Percentiles rank a stretch among this genome's conserved stretches.
Evolutionary conservation across 1,140 invertebrate genomes (phyloP).

Genomic region (Chlorops oryzae): DNA sequence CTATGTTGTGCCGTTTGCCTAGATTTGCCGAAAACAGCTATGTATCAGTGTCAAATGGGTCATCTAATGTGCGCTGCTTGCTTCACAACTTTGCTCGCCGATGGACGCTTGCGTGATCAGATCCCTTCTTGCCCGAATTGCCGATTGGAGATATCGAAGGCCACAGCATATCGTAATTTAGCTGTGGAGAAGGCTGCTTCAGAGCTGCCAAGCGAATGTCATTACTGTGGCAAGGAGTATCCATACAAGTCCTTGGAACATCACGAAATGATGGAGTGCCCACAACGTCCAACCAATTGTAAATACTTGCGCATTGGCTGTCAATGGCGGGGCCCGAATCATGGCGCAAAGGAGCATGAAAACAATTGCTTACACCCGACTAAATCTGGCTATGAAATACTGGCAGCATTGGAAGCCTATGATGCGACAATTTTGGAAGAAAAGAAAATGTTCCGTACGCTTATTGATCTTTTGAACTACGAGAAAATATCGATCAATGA

Average conservation of each 20-base stretch:
- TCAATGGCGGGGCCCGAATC: constrained; percentile 81
- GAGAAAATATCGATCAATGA: constrained; percentile 98
- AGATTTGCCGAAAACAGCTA: constrained; percentile 81
- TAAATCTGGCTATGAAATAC: constrained; percentile 75
- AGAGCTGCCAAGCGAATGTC: constrained; percentile 85
- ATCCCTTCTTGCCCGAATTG: constrained; percentile 91
- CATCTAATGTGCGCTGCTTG: constrained; percentile 96
- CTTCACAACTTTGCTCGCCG: constrained; percentile 91
- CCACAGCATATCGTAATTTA: constrained; percentile 75
- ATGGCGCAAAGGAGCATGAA: constrained; percentile 73
- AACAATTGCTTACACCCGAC: constrained; percentile 72
- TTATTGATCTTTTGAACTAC: constrained; percentile 84
- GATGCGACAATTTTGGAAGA: constrained; percentile 67
- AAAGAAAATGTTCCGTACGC: constrained; percentile 67
- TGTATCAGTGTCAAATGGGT: constrained; percentile 95
- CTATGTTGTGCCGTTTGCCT: constrained; percentile 94
- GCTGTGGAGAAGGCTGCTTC: constrained; percentile 94
- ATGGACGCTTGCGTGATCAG: constrained; percentile 87
- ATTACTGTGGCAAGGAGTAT: constrained; percentile 79
- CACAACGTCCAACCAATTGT: constrained; percentile 83
- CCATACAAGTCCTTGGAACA: constrained; percentile 77
- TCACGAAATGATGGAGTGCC: constrained; percentile 80
- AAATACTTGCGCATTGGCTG: constrained; percentile 85
- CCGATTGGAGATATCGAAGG: constrained; percentile 86
- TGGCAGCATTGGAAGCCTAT: constrained; percentile 68